These are phyloP conservation scores for Periophthalmodon schlosseri DNA, from an alignment of 2,113 vertebrate species.

Conservation along the genomic window DNA sequence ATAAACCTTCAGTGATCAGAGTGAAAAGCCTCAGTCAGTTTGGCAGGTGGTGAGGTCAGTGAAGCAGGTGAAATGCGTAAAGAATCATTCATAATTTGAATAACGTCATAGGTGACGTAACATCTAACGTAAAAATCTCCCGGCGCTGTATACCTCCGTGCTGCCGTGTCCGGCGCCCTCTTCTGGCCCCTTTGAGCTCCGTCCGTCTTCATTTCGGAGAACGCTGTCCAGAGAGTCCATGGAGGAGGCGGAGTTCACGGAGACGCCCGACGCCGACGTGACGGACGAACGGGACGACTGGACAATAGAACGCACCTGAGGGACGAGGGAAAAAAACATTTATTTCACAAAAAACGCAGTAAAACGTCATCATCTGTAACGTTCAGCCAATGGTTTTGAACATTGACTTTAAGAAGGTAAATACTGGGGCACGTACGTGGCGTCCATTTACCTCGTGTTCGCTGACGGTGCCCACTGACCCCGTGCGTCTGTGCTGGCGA, in stretches of 20 bases:
- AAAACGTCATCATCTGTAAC: background rate
- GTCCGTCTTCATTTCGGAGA: constrained; percentile 81
- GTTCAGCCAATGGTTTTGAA: no score
- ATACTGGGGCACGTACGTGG: no score
- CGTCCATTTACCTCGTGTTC: constrained; percentile 79
- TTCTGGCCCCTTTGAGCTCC: constrained; percentile 26
- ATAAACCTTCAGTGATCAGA: background rate
- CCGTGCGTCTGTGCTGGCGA: constrained; percentile 86
- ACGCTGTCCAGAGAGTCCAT: constrained; percentile 97
- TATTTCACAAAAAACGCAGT: background rate
- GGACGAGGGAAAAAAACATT: background rate
- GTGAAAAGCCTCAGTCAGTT: constrained; percentile 8
- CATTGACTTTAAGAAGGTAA: no score
- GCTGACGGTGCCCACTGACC: constrained; percentile 94
- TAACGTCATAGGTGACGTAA: background rate
- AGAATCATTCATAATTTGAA: background rate
- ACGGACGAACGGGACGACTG: constrained; percentile 92
- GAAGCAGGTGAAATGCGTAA: background rate
- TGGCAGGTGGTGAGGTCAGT: background rate
- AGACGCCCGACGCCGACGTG: constrained; percentile 81
- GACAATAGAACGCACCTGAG: constrained; percentile 80
- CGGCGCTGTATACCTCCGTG: constrained; percentile 83
- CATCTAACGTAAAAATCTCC: background rate
- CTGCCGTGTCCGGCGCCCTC: constrained; percentile 56
- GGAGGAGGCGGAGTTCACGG: constrained; percentile 71